phyloP scores from a whole-genome alignment of 2,888 invertebrate species.

The Callimorpha dominula region DNA sequence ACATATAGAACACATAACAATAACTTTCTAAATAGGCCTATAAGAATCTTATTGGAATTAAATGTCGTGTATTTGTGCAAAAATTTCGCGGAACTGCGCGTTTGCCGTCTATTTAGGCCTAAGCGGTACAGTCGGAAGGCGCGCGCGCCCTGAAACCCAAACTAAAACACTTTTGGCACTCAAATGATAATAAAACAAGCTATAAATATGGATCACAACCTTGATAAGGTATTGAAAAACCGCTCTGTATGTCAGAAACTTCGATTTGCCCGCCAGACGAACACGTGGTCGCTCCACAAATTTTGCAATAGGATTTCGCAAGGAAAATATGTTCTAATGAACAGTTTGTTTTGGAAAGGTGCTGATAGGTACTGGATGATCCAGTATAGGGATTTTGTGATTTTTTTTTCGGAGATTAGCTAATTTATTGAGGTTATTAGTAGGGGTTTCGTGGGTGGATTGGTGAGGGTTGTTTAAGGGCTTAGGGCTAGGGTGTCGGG shows the following conservation, averaged over 20 bases:
- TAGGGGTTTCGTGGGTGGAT: constrained; percentile 31
- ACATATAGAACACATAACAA: constrained; percentile 51
- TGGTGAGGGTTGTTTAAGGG: constrained; percentile 25
- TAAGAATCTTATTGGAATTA: constrained; percentile 81
- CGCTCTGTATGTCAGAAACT: constrained; percentile 34
- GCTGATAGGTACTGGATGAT: constrained; percentile 26
- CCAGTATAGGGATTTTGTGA: constrained; percentile 20
- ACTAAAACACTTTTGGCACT: constrained; percentile 50
- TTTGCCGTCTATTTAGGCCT: constrained; percentile 76
- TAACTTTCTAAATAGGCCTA: constrained; percentile 80
- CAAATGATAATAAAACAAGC: constrained; percentile 55
- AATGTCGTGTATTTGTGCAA: constrained; percentile 68
- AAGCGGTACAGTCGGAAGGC: constrained; percentile 40
- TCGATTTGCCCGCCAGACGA: constrained; percentile 18
- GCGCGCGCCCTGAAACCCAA: constrained; percentile 56
- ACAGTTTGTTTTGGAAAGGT: constrained; percentile 30
- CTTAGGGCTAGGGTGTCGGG: constrained; percentile 41
- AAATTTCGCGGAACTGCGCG: constrained; percentile 70
- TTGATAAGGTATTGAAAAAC: constrained; percentile 65
- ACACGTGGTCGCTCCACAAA: constrained; percentile 37
- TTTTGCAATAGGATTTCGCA: constrained; percentile 25
- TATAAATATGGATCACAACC: constrained; percentile 54
- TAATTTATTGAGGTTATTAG: constrained; percentile 26
- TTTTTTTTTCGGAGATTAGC: constrained; percentile 20
- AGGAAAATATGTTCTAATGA: constrained; percentile 24